These are phyloP conservation scores for Andrena trimmerana DNA, from an alignment of 2,888 invertebrate species.

Conservation along the genomic window DNA sequence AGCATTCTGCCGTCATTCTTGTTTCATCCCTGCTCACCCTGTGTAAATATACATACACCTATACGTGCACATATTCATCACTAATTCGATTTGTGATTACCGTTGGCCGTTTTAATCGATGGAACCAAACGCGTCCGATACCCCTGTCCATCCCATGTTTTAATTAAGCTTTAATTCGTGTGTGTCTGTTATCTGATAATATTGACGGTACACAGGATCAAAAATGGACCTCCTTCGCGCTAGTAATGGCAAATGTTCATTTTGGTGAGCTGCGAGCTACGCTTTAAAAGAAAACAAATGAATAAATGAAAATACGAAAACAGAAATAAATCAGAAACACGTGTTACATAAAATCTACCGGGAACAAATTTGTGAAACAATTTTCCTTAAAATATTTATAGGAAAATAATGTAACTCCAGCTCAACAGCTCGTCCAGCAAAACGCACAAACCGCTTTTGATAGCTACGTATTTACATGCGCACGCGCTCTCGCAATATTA, in stretches of 20 bases:
- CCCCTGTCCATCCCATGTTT: conserved; percentile 13
- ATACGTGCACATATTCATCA: conserved; percentile 10
- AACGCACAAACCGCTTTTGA: conserved; percentile 33
- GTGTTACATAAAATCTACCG: neutral
- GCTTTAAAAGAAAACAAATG: neutral
- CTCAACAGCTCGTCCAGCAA: neutral
- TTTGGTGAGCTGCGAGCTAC: conserved; percentile 26
- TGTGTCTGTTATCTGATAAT: conserved; percentile 5
- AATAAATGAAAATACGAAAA: neutral
- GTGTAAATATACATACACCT: neutral
- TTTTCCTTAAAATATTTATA: neutral
- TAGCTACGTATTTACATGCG: neutral
- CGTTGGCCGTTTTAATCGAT: conserved; percentile 47
- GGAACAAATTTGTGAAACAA: neutral
- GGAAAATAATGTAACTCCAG: neutral
- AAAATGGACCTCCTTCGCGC: conserved; percentile 8
- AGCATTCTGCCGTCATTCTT: neutral
- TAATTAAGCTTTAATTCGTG: conserved; percentile 32
- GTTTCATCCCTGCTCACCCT: neutral
- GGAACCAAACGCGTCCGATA: conserved; percentile 30
- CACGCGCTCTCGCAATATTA: conserved; percentile 9
- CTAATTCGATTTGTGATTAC: conserved; percentile 46
- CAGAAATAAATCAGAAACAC: neutral
- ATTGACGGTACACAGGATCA: neutral
- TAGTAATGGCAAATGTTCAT: conserved; percentile 26